These are phyloP conservation scores for Okapia johnstoni DNA, from an alignment of 2,113 vertebrate genomes.

Conservation along the genomic window DNA sequence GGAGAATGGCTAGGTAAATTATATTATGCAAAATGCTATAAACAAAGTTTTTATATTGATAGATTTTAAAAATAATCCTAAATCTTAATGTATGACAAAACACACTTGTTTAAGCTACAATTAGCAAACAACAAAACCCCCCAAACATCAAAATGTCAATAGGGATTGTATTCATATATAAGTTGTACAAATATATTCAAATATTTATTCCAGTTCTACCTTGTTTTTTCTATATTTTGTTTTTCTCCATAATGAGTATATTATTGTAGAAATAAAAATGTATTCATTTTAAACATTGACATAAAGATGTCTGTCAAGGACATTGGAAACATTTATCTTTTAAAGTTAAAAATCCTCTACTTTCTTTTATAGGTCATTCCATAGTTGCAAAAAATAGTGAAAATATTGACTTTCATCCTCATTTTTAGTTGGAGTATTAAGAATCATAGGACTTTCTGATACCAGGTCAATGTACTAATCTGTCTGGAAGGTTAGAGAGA, in stretches of 20 bases:
- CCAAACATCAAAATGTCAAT: neutral
- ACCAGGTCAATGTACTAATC: neutral
- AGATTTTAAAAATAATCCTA: slow-evolving; percentile 25
- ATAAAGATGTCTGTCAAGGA: slow-evolving; percentile 14
- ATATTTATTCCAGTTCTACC: neutral
- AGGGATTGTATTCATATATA: neutral
- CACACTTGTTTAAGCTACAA: neutral
- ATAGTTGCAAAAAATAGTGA: neutral
- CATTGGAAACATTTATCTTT: slow-evolving; percentile 1
- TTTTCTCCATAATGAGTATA: neutral
- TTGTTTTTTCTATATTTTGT: neutral
- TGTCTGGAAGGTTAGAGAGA: slow-evolving; percentile 3
- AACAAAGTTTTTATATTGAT: neutral
- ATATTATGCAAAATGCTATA: neutral
- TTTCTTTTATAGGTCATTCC: neutral
- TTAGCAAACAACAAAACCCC: neutral
- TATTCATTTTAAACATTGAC: slow-evolving; percentile 1
- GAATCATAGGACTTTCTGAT: slow-evolving; percentile 4
- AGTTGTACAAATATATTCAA: neutral
- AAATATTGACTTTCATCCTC: slow-evolving; percentile 12
- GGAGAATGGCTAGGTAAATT: neutral
- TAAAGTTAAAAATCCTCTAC: slow-evolving; percentile 15
- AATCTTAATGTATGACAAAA: neutral
- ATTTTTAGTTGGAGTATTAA: slow-evolving; percentile 12
- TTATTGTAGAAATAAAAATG: slow-evolving; percentile 21